Base-by-base conservation (phyloP, 2,113 vertebrate genomes). In the Tonatia bakeri region DNA sequence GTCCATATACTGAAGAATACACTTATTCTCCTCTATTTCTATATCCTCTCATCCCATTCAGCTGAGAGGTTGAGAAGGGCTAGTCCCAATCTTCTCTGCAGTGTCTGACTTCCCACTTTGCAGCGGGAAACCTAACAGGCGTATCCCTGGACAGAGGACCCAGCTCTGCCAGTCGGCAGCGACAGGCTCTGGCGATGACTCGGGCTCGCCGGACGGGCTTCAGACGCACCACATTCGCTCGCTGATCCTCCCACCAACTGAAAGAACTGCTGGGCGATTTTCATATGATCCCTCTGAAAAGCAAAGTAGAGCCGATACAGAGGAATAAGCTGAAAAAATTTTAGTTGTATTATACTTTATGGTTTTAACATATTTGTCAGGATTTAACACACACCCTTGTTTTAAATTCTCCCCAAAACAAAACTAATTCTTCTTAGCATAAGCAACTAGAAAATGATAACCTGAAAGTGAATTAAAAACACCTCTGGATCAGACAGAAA, bases 191-290 rank as follows among this genome's bases (percentile, higher is more conserved):
- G 65, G 20, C 20, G 11, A 67, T 9, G 14, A 79, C 22, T 20
- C 17, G 4, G 4, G 36, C 31, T 54, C 11, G 6, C 8, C 54
- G 64, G 76, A 59, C 19, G 45, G 81, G 65, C 11, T 61, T 54
- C 43, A 82, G 83, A 98, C 97, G 47, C 99, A 99, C 99, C 99
- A 45, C 99, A 99, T 98, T 99, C 99, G 12, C 99, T 99, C 9
- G 99, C 99, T 59, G 99, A 99, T 96, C 99, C 99, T 84, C 99
- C 99, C 14, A 99, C 99, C 97, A 99, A 95, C 98, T 99, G 99
- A 95, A 99, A 99, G 97, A 99, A 99, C 97, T 99, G 99, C 96
- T 99, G 99, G 90, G 99, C 99, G 92, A 99, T 99, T 99, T 99
- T 99, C 97, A 99, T 98, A 96, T 99, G 99, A 88, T 99, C 99